Evolutionary conservation across 1,140 invertebrate species (phyloP).

Genomic region (Xylocopa sonorina): DNA sequence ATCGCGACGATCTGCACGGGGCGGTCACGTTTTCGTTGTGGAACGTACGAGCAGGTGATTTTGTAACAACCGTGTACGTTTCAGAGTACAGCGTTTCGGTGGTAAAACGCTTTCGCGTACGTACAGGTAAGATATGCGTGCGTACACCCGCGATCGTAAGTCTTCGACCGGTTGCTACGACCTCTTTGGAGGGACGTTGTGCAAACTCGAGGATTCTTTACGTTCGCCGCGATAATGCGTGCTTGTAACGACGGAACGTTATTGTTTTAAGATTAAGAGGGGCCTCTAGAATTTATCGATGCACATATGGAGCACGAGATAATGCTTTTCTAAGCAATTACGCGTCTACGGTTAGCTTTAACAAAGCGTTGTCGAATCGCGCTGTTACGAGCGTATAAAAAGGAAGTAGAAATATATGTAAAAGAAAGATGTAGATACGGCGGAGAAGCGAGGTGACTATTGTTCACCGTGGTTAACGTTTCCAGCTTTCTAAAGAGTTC

Average conservation of each 20-base stretch:
- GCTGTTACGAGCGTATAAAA: too few species aligned
- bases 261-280: too few species aligned
- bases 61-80: constrained; percentile 21
- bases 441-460: not conserved
- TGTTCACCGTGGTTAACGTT: not conserved
- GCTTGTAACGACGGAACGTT: too few species aligned
- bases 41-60: constrained; percentile 15
- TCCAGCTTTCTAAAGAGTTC: not conserved
- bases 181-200: not conserved
- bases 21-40: constrained; percentile 53
- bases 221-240: not conserved
- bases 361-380: too few species aligned
- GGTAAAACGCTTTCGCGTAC: not conserved
- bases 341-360: too few species aligned
- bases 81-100: constrained; percentile 18
- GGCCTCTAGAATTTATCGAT: too few species aligned
- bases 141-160: not conserved
- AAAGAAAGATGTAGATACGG: not conserved
- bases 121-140: too few species aligned
- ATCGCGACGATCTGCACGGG: constrained; percentile 40
- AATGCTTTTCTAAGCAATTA: too few species aligned
- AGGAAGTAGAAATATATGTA: not conserved
- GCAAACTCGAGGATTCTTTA: not conserved
- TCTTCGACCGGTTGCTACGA: not conserved
- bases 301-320: too few species aligned